Evolutionary conservation across 2,797 vertebrate genomes (phyloP).

Genomic region (Threskiornis aethiopicus): DNA sequence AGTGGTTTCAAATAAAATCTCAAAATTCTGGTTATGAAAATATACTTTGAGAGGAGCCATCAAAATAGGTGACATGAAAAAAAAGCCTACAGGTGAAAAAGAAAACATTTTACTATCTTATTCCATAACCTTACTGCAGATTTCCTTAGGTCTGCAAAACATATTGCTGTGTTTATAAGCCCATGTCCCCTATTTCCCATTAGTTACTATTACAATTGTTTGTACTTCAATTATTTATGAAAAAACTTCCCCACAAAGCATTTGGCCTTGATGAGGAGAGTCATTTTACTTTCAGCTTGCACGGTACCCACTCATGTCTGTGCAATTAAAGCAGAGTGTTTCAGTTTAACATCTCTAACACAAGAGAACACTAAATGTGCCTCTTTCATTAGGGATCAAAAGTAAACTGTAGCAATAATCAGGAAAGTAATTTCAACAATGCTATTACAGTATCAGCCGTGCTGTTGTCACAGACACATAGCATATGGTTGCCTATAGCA

Average conservation of each 20-base stretch:
- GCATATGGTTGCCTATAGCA: fast-evolving
- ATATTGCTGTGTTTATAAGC: neutral
- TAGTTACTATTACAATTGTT: slow-evolving; percentile 37
- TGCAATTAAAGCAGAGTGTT: slow-evolving; percentile 48
- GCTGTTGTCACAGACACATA: neutral
- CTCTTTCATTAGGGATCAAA: slow-evolving; percentile 56
- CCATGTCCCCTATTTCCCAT: slow-evolving; percentile 14
- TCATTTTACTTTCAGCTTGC: slow-evolving; percentile 35
- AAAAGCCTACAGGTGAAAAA: neutral
- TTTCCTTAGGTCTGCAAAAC: slow-evolving; percentile 19
- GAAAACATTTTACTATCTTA: neutral
- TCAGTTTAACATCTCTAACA: slow-evolving; percentile 1
- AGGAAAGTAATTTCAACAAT: slow-evolving; percentile 22
- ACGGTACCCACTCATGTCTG: neutral
- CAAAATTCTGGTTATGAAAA: neutral
- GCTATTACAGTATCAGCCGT: neutral
- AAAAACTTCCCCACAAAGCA: slow-evolving; percentile 29
- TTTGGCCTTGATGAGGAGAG: slow-evolving; percentile 39
- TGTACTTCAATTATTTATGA: slow-evolving; percentile 56
- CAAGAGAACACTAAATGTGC: slow-evolving; percentile 45
- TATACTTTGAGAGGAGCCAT: neutral
- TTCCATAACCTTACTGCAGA: neutral
- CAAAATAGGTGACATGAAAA: neutral
- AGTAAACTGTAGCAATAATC: slow-evolving; percentile 54
- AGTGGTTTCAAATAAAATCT: neutral